These are phyloP conservation scores for Stigmatopora argus DNA, from an alignment of 2,113 vertebrate genomes.

Conservation along the genomic window DNA sequence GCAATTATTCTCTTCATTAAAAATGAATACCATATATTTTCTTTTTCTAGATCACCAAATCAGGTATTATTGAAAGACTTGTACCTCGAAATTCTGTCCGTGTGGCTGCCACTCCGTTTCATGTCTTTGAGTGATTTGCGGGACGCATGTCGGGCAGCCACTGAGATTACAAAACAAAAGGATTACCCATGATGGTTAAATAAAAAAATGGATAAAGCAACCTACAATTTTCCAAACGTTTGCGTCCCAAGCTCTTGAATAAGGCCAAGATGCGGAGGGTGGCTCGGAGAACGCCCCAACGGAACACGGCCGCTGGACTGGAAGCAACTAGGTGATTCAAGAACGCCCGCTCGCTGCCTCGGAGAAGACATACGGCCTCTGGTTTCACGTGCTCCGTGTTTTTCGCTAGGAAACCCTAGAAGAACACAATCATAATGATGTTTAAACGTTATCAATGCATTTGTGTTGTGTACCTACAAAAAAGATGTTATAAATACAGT, in stretches of 20 bases:
- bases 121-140: constrained; percentile 64
- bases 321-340: constrained; percentile 84
- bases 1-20: too few species aligned
- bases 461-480: not conserved
- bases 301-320: constrained; percentile 85
- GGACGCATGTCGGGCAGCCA: constrained; percentile 48
- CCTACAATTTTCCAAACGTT: constrained; percentile 53
- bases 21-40: too few species aligned
- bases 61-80: not conserved
- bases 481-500: too few species aligned
- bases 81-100: constrained; percentile 80
- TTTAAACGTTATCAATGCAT: not conserved
- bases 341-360: constrained; percentile 82
- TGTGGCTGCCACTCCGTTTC: constrained; percentile 39
- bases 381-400: constrained; percentile 92
- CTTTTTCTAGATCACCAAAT: not conserved
- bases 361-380: constrained; percentile 82
- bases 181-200: not conserved
- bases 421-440: not conserved
- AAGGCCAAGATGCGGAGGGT: constrained; percentile 77
- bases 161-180: constrained; percentile 47
- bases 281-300: constrained; percentile 88
- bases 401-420: constrained; percentile 87
- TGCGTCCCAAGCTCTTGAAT: constrained; percentile 72
- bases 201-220: not conserved